phyloP scores from a whole-genome alignment of 1,140 invertebrate genomes.

The Caenorhabditis remanei region DNA sequence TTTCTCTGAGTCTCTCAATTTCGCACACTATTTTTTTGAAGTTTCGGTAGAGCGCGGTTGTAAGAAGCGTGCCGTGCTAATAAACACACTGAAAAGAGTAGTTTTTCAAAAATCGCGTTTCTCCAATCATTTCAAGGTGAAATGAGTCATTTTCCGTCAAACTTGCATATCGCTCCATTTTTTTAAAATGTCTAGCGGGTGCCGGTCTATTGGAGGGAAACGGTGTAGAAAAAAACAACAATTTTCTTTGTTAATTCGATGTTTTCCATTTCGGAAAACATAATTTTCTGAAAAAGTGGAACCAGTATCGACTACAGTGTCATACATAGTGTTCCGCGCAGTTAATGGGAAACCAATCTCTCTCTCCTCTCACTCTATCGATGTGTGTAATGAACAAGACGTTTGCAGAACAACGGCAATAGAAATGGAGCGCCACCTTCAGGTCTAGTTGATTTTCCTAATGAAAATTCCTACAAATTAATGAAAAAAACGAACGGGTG shows the following conservation, averaged over 20 bases:
- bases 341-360: not conserved
- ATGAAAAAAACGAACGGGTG: no score
- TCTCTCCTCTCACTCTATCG: not conserved
- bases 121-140: not conserved
- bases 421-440: slow-evolving; percentile 58
- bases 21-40: no score
- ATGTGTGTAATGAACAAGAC: slow-evolving; percentile 51
- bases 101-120: no score
- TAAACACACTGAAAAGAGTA: no score
- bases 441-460: slow-evolving; percentile 57
- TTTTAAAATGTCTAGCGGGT: not conserved
- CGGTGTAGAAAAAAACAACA: not conserved
- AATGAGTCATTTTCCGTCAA: not conserved
- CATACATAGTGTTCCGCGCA: not conserved
- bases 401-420: slow-evolving; percentile 60
- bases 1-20: no score
- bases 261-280: not conserved
- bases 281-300: not conserved
- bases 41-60: no score
- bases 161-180: no score
- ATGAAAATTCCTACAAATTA: no score
- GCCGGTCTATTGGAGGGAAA: no score
- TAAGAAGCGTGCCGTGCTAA: no score
- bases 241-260: not conserved
- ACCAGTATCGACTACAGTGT: not conserved